Conservation (phyloP, 2,113 vertebrate genomes). For the Athene cunicularia region DNA sequence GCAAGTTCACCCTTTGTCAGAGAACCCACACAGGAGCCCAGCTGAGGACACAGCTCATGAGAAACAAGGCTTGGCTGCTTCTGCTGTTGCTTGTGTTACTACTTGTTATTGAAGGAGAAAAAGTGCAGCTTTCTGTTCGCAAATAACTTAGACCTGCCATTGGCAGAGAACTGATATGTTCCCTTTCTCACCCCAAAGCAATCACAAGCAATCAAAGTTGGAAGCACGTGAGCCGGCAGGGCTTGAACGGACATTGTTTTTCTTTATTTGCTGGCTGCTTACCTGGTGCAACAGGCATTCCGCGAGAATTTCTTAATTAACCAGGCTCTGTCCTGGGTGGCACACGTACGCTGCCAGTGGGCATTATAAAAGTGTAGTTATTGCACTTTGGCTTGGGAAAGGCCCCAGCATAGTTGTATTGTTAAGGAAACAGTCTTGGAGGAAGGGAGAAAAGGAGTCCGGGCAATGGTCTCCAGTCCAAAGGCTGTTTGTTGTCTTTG, state of each 20-base stretch:
- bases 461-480: neutral
- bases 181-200: neutral
- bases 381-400: neutral
- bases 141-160: neutral
- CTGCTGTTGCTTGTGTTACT: neutral
- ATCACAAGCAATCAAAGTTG: neutral
- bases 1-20: neutral
- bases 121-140: neutral
- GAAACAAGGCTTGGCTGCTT: neutral
- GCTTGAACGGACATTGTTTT: neutral
- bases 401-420: neutral
- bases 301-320: neutral
- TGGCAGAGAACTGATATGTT: neutral
- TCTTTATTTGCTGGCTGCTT: neutral
- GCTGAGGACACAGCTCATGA: accelerated
- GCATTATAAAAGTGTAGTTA: neutral
- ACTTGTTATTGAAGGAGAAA: neutral
- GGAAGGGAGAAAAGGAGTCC: neutral
- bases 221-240: neutral
- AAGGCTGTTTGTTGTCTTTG: neutral
- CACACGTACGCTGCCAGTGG: neutral
- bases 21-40: neutral
- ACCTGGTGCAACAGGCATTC: neutral
- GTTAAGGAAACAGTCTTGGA: neutral
- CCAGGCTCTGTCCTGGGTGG: neutral